These are phyloP conservation scores for Catharus minimus DNA, from an alignment of 2,113 vertebrate genomes.

Conservation along the genomic window DNA sequence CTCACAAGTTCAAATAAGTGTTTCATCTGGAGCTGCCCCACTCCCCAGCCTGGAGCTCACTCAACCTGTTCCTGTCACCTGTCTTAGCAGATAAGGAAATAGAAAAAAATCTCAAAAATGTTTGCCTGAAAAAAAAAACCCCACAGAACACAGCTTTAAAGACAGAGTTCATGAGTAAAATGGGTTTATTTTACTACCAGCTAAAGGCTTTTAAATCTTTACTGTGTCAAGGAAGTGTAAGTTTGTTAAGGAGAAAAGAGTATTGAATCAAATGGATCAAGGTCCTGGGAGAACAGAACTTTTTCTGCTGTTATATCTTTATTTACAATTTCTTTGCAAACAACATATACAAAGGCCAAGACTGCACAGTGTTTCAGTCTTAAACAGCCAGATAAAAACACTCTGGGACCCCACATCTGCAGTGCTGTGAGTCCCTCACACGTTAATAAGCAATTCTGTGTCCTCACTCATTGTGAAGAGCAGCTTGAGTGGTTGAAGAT, in stretches of 20 bases:
- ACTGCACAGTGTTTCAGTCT: neutral
- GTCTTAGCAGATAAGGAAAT: neutral
- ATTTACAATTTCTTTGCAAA: neutral
- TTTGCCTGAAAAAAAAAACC: neutral
- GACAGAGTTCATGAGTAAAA: neutral
- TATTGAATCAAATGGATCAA: neutral
- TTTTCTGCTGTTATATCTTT: neutral
- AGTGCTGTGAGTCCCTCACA: neutral
- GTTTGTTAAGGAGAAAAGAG: neutral
- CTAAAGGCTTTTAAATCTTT: neutral
- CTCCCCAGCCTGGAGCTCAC: neutral
- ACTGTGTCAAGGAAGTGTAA: neutral
- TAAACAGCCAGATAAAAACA: rapidly evolving
- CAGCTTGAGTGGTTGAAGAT: neutral
- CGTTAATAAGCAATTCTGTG: neutral
- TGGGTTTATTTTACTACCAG: neutral
- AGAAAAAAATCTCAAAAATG: neutral
- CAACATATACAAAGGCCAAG: rapidly evolving
- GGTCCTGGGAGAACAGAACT: neutral
- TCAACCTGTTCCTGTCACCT: neutral
- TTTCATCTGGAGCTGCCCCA: neutral
- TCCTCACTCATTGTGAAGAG: neutral
- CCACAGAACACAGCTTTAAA: neutral
- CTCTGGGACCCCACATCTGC: neutral
- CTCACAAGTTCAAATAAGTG: neutral